Base-by-base conservation (phyloP, 2,797 vertebrate species). In the Acipenser oxyrinchus region DNA sequence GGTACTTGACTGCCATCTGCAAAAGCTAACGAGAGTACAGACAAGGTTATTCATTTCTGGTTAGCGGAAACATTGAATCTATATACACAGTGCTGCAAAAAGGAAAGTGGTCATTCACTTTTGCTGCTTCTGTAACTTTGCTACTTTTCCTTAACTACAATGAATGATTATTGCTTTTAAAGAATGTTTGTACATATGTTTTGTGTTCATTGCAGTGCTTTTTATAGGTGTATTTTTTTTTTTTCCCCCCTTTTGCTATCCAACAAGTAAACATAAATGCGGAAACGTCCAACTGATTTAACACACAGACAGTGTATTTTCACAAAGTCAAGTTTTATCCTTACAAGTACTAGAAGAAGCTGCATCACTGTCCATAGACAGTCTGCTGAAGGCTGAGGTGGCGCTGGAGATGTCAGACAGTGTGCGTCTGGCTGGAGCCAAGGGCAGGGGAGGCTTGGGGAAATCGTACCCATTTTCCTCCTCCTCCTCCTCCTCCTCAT, bases 381-480 rank as follows among this genome's bases (percentile, higher is more conserved):
- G 76, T 60, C 88, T 84, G 73, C 86, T 82, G 67, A 94, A 93
- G 82, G 92, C 82, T 57, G 90, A 83, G 0, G 85, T 81, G 75
- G 89, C 87, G 0, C 88, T 88, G 59, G 88, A 92, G 74, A 93
- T 85, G 66, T 98, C 96, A 0, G 94, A 97, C 37, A 96, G 88
- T 0, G 94, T 94, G 64, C 93, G 92, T 4, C 94, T 91, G 3
- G 93, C 84, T 0, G 70, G 72, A 10, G 88, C 83, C 8, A 81
- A 23, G 0, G 93, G 93, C 6, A 94, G 71, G 0, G 89, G 85
- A 0, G 93, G 83, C 62, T 91, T 95, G 63, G 97, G 97, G 65
- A 92, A 75, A 59, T 97, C 94, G 1, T 96, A 98, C 12, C 93
- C 84, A 4, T 93, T 92, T 0, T 97, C 93, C 12, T 93, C 93